Percentiles rank a stretch among this genome's conserved stretches.
phyloP scores from a whole-genome alignment of 2,888 invertebrate genomes.

The Venustoraphidia nigricollis region DNA sequence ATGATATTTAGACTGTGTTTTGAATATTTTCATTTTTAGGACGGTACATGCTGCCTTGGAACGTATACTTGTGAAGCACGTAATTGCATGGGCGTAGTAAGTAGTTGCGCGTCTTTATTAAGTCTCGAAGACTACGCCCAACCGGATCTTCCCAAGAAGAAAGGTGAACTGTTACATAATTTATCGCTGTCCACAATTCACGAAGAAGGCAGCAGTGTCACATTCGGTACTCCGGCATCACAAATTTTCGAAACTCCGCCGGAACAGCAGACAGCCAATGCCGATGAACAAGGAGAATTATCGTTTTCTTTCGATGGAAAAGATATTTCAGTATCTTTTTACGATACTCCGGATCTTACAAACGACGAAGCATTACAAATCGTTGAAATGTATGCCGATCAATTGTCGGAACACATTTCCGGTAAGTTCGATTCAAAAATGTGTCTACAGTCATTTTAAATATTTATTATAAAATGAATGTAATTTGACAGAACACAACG shows the following conservation, averaged over 20 bases:
- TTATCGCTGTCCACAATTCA: constrained; percentile 82
- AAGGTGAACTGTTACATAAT: constrained; percentile 46
- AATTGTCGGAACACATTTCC: constrained; percentile 73
- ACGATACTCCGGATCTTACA: constrained; percentile 83
- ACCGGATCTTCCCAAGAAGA: constrained; percentile 34
- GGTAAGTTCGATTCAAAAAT: constrained; percentile 24
- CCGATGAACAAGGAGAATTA: constrained; percentile 72
- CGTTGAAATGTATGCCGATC: constrained; percentile 88
- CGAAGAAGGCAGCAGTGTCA: constrained; percentile 77
- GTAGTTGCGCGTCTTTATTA: constrained; percentile 74
- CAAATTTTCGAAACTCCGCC: constrained; percentile 20
- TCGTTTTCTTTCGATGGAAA: constrained; percentile 85
- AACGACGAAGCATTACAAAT: constrained; percentile 85
- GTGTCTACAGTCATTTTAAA: too few relatives aligned
- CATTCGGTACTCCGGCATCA: constrained; percentile 70
- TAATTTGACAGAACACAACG: constrained; percentile 51
- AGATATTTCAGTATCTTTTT: constrained; percentile 79
- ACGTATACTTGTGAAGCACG: constrained; percentile 83
- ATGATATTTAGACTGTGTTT: too few relatives aligned
- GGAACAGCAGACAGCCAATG: constrained; percentile 37
- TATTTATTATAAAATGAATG: background rate
- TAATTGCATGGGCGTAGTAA: constrained; percentile 82
- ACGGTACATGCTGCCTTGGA: constrained; percentile 78
- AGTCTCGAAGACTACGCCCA: constrained; percentile 66
- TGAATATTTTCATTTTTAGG: constrained; percentile 22